Percentiles rank a stretch among this genome's conserved stretches.
Evolutionary conservation across 2,797 vertebrate genomes (phyloP).

Genomic region (Harpagifer antarcticus): DNA sequence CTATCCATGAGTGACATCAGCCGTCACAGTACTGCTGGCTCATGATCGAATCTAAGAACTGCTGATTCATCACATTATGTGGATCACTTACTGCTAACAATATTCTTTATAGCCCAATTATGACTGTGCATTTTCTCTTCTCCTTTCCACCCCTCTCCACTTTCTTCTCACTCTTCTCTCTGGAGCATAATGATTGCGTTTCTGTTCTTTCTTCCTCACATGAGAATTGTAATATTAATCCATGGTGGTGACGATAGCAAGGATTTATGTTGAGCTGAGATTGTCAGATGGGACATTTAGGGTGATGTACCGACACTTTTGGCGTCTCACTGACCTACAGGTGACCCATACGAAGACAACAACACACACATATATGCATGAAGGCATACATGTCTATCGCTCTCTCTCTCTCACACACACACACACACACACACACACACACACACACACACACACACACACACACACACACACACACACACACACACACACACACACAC

Average conservation of each 20-base stretch:
- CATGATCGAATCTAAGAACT: conserved; percentile 50
- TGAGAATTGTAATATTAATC: conserved; percentile 43
- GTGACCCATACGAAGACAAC: conserved; percentile 17
- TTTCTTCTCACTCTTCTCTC: conserved; percentile 20
- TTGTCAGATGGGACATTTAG: conserved; percentile 11
- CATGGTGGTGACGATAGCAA: conserved; percentile 20
- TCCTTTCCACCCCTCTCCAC: conserved; percentile 20
- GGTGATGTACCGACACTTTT: conserved; percentile 15
- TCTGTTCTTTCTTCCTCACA: conserved; percentile 29
- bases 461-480: background rate
- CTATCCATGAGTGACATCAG: conserved; percentile 54
- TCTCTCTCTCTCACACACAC: background rate
- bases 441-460: background rate
- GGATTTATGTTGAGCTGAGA: conserved; percentile 38
- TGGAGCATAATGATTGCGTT: conserved; percentile 26
- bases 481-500: too few species aligned
- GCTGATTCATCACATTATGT: conserved; percentile 68
- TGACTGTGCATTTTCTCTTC: conserved; percentile 67
- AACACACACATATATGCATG: conserved; percentile 1
- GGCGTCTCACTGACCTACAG: conserved; percentile 37
- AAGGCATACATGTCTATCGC: too few species aligned
- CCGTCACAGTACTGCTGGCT: conserved; percentile 61
- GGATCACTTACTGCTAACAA: conserved; percentile 72
- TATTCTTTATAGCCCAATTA: conserved; percentile 72
- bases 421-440: conserved; percentile 3